Evolutionary conservation across 2,797 vertebrate genomes (phyloP), one percentile per base, ranked within the genome.

Genomic region (Iguana delicatissima): DNA sequence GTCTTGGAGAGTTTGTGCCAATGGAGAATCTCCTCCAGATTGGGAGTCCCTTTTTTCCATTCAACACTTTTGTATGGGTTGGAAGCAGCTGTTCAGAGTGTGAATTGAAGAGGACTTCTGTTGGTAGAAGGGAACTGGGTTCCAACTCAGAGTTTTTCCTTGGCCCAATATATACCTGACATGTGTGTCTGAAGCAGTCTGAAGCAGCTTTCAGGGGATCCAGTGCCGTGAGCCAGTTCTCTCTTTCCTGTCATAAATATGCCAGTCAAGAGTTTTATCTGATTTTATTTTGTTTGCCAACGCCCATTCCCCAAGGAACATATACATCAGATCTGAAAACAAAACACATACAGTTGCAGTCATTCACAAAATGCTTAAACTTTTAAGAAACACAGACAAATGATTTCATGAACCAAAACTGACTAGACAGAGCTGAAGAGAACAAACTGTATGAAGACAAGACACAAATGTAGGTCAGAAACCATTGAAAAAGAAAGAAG

Each of bases 401-500:
- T 84, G 52, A 6, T 79, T 84, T 91, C 73, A 42, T 84, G 73
- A 91, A 64, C 7, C 38, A 62, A 87, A 84, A 86, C 6, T 46
- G 26, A 85, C 38, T 8, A 92, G 64, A 52, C 1, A 87, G n/a
- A 72, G 38, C 57, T 77, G 64, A 77, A 42, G 46, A 77, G n/a
- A 89, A 72, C n/a, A 86, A 86, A 73, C 29, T 74, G 22, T 6
- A 67, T 76, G 80, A 0, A 84, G 87, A 88, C 20, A 89, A 0
- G 14, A 77, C 16, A 87, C 80, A 85, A 87, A 90, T 8, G 0
- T 55, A 91, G 92, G 57, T 79, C 46, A 84, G 1, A 3, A 13
- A 80, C 10, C 4, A 16, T 1, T 20, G 22, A 92, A 90, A 91
- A 67, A 20, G 89, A 92, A 91, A 16, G 90, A 92, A 91, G 0